Evolutionary conservation across 1,140 invertebrate species (phyloP), one percentile per base, ranked within the genome.

Genomic region (Lycorma delicatula): DNA sequence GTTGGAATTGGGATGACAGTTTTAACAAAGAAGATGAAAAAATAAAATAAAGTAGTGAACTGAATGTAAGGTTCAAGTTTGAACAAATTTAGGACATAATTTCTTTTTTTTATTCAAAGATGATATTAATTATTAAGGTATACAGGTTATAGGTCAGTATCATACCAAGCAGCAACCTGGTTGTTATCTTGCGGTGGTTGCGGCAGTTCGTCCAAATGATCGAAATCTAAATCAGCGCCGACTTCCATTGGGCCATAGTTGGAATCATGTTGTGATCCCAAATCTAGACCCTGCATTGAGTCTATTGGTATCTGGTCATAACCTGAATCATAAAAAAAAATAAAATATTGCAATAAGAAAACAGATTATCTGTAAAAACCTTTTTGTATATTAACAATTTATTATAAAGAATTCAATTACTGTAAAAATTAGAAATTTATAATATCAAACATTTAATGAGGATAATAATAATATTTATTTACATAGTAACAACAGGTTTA

Each of bases 281-380:
- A 87, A 69, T 95, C 91, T 66, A 96, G 77, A 61, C 91, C 91
- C 81, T 94, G 90, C 89, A 96, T 92, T 57, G 89, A 91, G 77
- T 93, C 90, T 87, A 94, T 88, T 81, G 91, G 93, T 82, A 94
- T 86, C 82, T 91, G 88, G 81, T 94, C 91, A 86, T 93, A 94
- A 80, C 91, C 91, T 91, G 75, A 52, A 51, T n/a, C 26, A 50
- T 9, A 59, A 23, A 58, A 13, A 34, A n/a, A n/a, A n/a, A n/a
- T n/a, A n/a, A n/a, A n/a, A n/a, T n/a, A n/a, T n/a, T n/a, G n/a
- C n/a, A n/a, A n/a, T 13, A 54, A 16, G 13, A 38, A 6, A 54
- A 23, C 12, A 25, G 18, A 25, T 50, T 12, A 50, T 20, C 7
- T 20, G 7, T 9, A 9, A 9, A 9, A 7, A 34, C 31, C 31